These are phyloP conservation scores for Leguminivora glycinivorella DNA, from an alignment of 1,140 invertebrate species.

Conservation along the genomic window DNA sequence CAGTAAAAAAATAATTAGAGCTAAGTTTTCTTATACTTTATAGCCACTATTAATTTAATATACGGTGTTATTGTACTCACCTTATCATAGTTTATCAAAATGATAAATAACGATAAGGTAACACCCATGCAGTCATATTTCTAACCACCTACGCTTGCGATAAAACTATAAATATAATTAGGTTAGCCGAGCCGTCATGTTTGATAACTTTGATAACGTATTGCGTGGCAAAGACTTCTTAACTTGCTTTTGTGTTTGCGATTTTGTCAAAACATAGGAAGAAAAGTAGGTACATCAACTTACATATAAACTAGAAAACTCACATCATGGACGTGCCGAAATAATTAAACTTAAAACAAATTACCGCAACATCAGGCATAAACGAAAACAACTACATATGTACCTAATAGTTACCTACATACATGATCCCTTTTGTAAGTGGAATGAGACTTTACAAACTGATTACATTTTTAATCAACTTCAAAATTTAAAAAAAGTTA, in stretches of 20 bases:
- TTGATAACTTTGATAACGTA: not conserved
- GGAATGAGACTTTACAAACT: no score
- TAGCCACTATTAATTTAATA: not conserved
- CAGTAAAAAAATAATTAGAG: not conserved
- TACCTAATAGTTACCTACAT: no score
- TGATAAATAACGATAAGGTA: conserved; percentile 17
- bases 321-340: no score
- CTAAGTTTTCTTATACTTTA: not conserved
- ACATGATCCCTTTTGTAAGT: no score
- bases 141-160: conserved; percentile 19
- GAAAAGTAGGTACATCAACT: no score
- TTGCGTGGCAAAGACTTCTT: conserved; percentile 2
- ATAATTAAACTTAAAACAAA: no score
- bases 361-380: no score
- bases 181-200: not conserved
- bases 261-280: conserved; percentile 5
- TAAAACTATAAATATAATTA: conserved; percentile 24
- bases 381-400: no score
- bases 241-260: not conserved
- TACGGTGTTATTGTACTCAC: conserved; percentile 17
- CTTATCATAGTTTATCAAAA: conserved; percentile 2
- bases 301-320: no score
- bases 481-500: no score
- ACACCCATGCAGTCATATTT: conserved; percentile 24
- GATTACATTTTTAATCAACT: no score